phyloP scores from a whole-genome alignment of 2,797 vertebrate genomes.

The Rhabdomys pumilio region DNA sequence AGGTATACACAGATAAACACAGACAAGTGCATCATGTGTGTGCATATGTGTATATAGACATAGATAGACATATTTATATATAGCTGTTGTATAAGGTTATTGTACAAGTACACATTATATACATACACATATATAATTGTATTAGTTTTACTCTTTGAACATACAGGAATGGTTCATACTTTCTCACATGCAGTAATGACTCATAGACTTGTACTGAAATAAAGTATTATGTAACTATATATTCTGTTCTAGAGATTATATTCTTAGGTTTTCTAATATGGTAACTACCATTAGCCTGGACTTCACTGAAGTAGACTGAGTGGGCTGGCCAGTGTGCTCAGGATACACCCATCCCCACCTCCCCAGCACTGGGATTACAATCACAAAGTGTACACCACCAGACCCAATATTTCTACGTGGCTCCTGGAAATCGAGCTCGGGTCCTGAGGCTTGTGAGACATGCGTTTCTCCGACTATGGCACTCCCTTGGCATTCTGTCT shows the following conservation, averaged over 20 bases:
- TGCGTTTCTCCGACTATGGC: accelerated
- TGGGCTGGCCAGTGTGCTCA: background rate
- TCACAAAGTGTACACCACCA: background rate
- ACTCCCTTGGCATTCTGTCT: background rate
- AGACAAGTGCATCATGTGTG: background rate
- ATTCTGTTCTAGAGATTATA: background rate
- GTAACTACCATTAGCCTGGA: background rate
- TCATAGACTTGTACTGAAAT: background rate
- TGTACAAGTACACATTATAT: background rate
- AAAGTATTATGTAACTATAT: background rate
- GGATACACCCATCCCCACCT: background rate
- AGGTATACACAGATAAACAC: background rate
- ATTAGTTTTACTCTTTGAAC: background rate
- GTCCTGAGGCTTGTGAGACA: background rate
- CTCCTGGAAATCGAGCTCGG: background rate
- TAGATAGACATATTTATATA: background rate
- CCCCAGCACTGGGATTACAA: background rate
- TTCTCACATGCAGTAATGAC: background rate
- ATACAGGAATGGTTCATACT: background rate
- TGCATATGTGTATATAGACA: background rate
- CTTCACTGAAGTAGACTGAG: background rate
- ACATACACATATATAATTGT: background rate
- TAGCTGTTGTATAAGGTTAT: background rate
- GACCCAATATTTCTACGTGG: background rate
- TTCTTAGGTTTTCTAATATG: background rate